These are phyloP conservation scores for Oryzias woworae DNA, from an alignment of 2,113 vertebrate genomes.

Conservation along the genomic window DNA sequence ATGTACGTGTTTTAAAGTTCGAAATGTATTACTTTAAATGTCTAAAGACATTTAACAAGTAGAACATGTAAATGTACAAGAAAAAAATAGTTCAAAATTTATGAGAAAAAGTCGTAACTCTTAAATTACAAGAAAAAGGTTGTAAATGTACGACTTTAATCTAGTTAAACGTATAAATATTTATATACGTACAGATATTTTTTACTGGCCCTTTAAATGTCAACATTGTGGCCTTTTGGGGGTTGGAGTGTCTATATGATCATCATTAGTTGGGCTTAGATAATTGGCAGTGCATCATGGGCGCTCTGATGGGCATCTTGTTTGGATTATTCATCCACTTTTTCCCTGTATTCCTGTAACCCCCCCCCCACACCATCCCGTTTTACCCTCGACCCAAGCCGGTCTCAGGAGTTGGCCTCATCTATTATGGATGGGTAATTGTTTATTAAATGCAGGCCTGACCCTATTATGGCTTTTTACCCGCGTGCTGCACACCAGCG, in stretches of 20 bases:
- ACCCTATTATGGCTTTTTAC: conserved; percentile 81
- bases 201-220: conserved; percentile 31
- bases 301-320: conserved; percentile 66
- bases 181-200: no score
- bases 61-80: no score
- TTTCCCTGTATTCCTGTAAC: conserved; percentile 12
- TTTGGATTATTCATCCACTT: conserved; percentile 81
- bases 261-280: conserved; percentile 72
- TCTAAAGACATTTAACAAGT: no score
- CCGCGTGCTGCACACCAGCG: conserved; percentile 47
- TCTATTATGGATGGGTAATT: conserved; percentile 84
- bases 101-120: no score
- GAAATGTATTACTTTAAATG: no score
- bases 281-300: conserved; percentile 75
- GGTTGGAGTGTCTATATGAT: conserved; percentile 52
- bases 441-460: conserved; percentile 85
- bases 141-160: no score
- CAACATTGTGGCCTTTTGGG: conserved; percentile 30
- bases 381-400: conserved; percentile 57
- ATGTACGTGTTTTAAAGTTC: no score
- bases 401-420: conserved; percentile 74
- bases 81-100: no score
- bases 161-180: no score
- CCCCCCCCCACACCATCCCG: not conserved
- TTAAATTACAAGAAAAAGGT: no score